These are phyloP conservation scores for Elephantulus edwardii DNA, from an alignment of 2,113 vertebrate species.

Conservation along the genomic window DNA sequence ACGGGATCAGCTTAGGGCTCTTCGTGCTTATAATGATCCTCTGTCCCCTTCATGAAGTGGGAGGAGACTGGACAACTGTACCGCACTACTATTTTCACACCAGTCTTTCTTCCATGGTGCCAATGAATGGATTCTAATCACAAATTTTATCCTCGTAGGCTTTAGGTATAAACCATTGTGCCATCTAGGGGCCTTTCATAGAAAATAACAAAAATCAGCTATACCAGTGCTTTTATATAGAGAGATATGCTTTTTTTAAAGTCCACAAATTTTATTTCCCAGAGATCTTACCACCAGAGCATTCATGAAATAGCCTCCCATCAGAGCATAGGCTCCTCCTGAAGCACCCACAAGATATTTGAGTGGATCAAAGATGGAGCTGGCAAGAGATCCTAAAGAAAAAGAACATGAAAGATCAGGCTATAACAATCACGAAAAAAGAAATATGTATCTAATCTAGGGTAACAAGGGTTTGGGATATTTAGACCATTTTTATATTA, in stretches of 20 bases:
- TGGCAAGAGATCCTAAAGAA: constrained; percentile 90
- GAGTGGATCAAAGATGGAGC: constrained; percentile 93
- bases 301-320: constrained; percentile 95
- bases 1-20: neutral
- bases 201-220: neutral
- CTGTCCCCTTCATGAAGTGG: neutral
- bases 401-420: constrained; percentile 35
- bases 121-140: neutral
- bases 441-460: constrained; percentile 19
- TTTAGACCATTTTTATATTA: neutral
- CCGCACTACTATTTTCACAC: neutral
- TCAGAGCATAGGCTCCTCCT: constrained; percentile 93
- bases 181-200: neutral
- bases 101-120: neutral
- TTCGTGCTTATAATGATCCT: neutral
- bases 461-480: neutral
- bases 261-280: neutral
- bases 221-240: neutral
- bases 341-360: constrained; percentile 92
- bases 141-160: neutral
- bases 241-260: neutral
- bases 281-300: constrained; percentile 89
- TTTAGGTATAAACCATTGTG: neutral
- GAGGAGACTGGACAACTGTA: neutral
- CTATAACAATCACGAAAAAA: neutral